These are phyloP conservation scores for Clamator glandarius DNA, from an alignment of 2,797 vertebrate species.

Conservation along the genomic window DNA sequence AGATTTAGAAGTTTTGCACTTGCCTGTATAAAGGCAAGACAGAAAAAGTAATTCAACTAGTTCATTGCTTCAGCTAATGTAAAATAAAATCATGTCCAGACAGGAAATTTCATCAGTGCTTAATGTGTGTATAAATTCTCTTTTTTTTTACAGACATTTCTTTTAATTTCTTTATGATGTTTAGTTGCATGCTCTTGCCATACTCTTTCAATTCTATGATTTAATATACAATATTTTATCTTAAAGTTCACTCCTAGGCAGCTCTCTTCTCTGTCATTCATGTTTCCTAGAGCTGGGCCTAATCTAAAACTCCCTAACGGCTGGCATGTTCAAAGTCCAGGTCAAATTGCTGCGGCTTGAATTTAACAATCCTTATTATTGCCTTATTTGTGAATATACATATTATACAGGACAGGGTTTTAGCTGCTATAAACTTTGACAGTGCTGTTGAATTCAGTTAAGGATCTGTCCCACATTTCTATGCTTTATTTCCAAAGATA, in stretches of 20 bases:
- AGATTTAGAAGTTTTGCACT: conserved; percentile 69
- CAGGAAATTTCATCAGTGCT: conserved; percentile 57
- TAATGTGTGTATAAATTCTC: conserved; percentile 33
- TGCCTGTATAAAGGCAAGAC: conserved; percentile 76
- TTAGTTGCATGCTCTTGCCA: not conserved
- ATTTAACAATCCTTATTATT: not conserved
- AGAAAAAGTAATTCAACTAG: conserved; percentile 75
- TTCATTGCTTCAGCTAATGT: conserved; percentile 83
- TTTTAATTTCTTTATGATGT: not conserved
- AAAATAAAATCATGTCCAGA: conserved; percentile 58
- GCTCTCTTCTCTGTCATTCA: not conserved
- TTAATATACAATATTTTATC: not conserved
- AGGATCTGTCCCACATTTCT: not conserved
- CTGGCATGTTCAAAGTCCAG: not conserved
- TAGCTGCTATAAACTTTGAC: not conserved
- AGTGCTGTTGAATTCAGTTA: not conserved
- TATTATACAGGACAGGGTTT: not conserved
- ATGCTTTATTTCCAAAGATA: not conserved
- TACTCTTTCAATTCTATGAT: not conserved
- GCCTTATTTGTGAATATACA: not conserved
- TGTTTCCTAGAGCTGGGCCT: not conserved
- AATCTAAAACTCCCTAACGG: not conserved
- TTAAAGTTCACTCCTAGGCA: not conserved
- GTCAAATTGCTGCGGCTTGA: not conserved
- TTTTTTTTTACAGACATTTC: not conserved